phyloP scores from a whole-genome alignment of 2,797 vertebrate species.

The Coracias cyanogaster region DNA sequence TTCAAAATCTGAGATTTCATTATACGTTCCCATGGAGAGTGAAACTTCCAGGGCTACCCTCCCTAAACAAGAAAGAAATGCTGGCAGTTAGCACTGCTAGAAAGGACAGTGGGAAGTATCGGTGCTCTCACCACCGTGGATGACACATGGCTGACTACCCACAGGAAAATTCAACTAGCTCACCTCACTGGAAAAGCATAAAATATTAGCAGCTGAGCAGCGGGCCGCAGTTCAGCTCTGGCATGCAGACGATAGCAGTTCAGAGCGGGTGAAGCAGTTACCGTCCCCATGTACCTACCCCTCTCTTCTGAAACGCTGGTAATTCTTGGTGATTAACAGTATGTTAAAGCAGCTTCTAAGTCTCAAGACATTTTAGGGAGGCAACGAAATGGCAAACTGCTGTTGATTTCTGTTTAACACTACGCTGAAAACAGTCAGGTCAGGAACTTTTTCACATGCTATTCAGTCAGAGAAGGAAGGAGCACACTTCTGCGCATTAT shows the following conservation, averaged over 20 bases:
- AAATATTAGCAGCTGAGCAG: background rate
- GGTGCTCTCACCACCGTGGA: background rate
- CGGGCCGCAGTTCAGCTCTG: background rate
- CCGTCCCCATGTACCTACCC: background rate
- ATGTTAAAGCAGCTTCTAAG: background rate
- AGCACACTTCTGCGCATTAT: background rate
- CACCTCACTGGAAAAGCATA: background rate
- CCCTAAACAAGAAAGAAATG: background rate
- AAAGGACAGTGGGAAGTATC: background rate
- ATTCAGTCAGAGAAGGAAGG: background rate
- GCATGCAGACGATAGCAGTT: background rate
- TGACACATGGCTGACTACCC: background rate
- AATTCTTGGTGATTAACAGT: background rate
- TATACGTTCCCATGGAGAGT: background rate
- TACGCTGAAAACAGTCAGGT: background rate
- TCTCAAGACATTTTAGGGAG: background rate
- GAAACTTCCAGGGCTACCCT: constrained; percentile 24
- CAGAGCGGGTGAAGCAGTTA: background rate
- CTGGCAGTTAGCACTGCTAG: constrained; percentile 3
- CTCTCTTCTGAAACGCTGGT: background rate
- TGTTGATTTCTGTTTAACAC: background rate
- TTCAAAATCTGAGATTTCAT: background rate
- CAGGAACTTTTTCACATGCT: background rate
- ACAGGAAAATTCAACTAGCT: background rate
- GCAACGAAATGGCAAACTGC: background rate